Percentiles rank a stretch among this genome's conserved stretches.
phyloP scores from a whole-genome alignment of 2,888 invertebrate genomes.

The Drosophila rellima region DNA sequence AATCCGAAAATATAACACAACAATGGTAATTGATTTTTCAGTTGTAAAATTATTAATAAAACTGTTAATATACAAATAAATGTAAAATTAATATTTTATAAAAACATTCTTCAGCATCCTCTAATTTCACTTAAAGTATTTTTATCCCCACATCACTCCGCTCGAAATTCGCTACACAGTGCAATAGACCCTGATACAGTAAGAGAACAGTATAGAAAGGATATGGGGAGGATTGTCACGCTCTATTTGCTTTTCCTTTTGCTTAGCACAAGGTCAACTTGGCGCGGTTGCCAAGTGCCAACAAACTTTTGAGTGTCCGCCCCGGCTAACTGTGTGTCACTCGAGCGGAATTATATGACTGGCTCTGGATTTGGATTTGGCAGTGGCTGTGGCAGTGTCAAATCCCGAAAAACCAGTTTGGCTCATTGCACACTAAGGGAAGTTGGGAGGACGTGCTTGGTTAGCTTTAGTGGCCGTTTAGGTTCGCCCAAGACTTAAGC shows the following conservation, averaged over 20 bases:
- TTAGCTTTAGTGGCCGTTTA: slow-evolving; percentile 72
- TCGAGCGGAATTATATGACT: slow-evolving; percentile 76
- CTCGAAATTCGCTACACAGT: slow-evolving; percentile 12
- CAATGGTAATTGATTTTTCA: too few species aligned
- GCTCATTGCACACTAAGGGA: slow-evolving; percentile 68
- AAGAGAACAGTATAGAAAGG: not conserved
- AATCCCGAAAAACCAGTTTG: slow-evolving; percentile 57
- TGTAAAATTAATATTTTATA: too few species aligned
- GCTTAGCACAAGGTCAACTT: slow-evolving; percentile 68
- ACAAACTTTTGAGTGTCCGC: slow-evolving; percentile 72
- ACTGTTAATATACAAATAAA: too few species aligned
- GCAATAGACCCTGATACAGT: slow-evolving; percentile 12
- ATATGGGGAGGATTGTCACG: slow-evolving; percentile 27
- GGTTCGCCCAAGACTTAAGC: slow-evolving; percentile 58
- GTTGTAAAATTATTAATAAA: too few species aligned
- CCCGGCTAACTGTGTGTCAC: slow-evolving; percentile 46
- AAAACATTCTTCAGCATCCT: not conserved
- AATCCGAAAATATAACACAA: too few species aligned
- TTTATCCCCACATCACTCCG: slow-evolving; percentile 15
- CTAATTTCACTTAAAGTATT: not conserved
- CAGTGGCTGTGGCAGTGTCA: slow-evolving; percentile 32
- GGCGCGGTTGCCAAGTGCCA: slow-evolving; percentile 69
- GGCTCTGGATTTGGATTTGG: slow-evolving; percentile 41
- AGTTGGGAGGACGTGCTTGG: slow-evolving; percentile 62
- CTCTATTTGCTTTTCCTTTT: slow-evolving; percentile 62